Evolutionary conservation across 2,113 vertebrate genomes (phyloP), one percentile per base, ranked within the genome.

Genomic region (Edolisoma coerulescens): DNA sequence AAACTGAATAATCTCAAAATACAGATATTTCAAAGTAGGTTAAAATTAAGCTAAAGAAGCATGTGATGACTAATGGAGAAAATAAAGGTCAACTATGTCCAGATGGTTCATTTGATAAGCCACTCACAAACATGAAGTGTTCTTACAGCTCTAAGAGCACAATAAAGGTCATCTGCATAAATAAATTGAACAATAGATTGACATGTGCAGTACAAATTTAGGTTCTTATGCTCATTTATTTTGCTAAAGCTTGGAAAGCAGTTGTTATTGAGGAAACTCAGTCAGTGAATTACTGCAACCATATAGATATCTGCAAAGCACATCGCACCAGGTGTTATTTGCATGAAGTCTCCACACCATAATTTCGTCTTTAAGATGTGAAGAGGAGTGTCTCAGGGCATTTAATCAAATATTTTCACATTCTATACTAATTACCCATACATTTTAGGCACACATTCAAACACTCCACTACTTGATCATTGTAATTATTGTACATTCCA

Each of bases 401-500:
- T 50, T 95, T 90, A 84, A 63, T 61, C 33, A 96, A 95, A 89
- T 65, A 82, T 95, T 95, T 84, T 53, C 50, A 80, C 69, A 54
- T 78, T 87, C 92, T 94, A 60, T 81, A 92, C 76, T 80, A 89
- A 96, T 92, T 96, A 92, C 26, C 64, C 83, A 63, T 95, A 78
- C 22, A 57, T 74, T 97, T 96, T 83, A 94, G 93, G 93, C 95
- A 96, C 79, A 61, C 57, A 87, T 95, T 97, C 95, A 96, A 96
- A 80, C 52, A 77, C 56, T 91, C 64, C 67, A 16, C 81, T 95
- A 89, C 71, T 95, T 95, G 89, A 97, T 95, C 87, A 47, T 88
- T 96, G 19, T 96, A 97, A 97, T 93, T 97, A 94, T 33, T 90
- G 56, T 93, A 91, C 93, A 96, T 96, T 97, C 92, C 92, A 27